These are phyloP conservation scores for Liasis olivaceus DNA, from an alignment of 2,797 vertebrate species.

Conservation along the genomic window DNA sequence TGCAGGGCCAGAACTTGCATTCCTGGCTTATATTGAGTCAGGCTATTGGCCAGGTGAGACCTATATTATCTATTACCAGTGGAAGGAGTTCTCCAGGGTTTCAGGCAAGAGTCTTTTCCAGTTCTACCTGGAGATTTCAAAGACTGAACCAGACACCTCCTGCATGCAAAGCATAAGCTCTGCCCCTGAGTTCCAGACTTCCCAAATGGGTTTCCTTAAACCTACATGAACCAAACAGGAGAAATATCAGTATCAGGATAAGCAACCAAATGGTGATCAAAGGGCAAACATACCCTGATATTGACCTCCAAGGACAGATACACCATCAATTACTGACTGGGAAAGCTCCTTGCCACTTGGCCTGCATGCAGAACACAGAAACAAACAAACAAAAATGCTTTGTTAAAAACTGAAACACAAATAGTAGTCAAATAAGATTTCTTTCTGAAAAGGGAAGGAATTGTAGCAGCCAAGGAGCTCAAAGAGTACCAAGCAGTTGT, in stretches of 20 bases:
- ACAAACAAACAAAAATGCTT: neutral
- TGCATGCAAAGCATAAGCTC: neutral
- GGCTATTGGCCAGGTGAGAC: neutral
- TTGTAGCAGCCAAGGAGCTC: neutral
- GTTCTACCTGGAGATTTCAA: neutral
- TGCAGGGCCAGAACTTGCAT: neutral
- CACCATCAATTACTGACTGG: conserved; percentile 85
- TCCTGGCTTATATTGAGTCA: too few relatives aligned
- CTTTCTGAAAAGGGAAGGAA: neutral
- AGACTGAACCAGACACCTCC: neutral
- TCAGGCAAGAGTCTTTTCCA: neutral
- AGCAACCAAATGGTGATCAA: neutral
- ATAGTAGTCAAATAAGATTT: neutral
- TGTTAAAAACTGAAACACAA: neutral
- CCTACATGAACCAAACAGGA: neutral
- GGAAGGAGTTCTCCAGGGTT: neutral
- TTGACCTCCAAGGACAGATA: conserved; percentile 81
- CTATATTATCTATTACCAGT: neutral
- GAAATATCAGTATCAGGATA: neutral
- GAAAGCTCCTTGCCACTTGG: conserved; percentile 86
- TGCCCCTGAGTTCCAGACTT: neutral
- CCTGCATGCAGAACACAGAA: conserved; percentile 69
- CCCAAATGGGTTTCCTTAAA: neutral
- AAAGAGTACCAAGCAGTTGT: neutral
- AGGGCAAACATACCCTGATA: conserved; percentile 78